phyloP scores from a whole-genome alignment of 2,113 vertebrate genomes.

The Marmota monax region DNA sequence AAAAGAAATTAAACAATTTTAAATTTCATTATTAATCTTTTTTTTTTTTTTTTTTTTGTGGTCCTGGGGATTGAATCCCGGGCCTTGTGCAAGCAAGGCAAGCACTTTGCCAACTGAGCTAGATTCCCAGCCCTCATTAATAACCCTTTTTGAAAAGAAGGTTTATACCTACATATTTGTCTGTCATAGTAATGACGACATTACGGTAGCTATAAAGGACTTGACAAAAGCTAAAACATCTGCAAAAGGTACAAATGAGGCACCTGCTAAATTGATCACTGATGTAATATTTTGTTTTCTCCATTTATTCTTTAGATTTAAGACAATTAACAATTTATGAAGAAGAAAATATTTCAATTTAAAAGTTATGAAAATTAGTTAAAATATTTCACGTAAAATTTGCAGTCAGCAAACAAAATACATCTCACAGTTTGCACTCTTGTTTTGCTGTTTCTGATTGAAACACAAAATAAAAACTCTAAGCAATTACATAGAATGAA shows the following conservation, averaged over 20 bases:
- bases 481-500: not conserved
- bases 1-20: not conserved
- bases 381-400: not conserved
- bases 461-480: not conserved
- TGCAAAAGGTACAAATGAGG: not conserved
- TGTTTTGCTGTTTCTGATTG: not conserved
- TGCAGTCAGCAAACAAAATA: not conserved
- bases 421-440: not conserved
- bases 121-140: too few species aligned
- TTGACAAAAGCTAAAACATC: not conserved
- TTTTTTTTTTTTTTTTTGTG: not conserved
- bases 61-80: too few species aligned
- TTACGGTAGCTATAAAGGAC: not conserved
- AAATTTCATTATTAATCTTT: not conserved
- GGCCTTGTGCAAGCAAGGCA: too few species aligned
- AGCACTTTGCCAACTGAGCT: too few species aligned
- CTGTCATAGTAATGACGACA: not conserved
- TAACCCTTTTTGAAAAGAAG: not conserved
- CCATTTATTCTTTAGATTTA: not conserved
- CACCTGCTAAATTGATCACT: not conserved
- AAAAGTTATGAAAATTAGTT: not conserved
- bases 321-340: not conserved
- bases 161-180: not conserved
- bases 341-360: not conserved
- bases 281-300: not conserved